phyloP scores from a whole-genome alignment of 2,888 invertebrate species.

The Monochamus alternatus region DNA sequence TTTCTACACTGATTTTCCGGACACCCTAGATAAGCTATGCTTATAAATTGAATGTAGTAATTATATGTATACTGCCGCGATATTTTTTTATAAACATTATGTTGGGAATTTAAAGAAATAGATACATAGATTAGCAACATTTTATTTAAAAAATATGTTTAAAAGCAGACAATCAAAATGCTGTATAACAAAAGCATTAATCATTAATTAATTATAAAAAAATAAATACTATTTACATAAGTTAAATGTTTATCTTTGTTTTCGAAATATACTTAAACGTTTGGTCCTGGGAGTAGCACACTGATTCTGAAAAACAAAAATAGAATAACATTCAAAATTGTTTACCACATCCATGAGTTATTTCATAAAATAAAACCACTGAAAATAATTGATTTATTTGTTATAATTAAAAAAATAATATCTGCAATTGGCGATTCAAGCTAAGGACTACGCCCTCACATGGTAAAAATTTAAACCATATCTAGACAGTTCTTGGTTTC shows the following conservation, averaged over 20 bases:
- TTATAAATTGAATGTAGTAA: no score
- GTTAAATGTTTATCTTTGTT: constrained; percentile 40
- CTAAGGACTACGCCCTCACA: no score
- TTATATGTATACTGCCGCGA: no score
- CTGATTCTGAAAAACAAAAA: constrained; percentile 52
- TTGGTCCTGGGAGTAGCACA: constrained; percentile 50
- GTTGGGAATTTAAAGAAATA: neutral
- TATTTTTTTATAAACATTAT: no score
- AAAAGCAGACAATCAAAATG: neutral
- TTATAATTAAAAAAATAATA: no score
- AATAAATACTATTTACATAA: constrained; percentile 30
- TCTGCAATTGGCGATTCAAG: no score
- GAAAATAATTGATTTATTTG: no score
- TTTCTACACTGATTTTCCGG: no score
- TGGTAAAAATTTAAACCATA: no score
- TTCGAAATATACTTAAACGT: constrained; percentile 53
- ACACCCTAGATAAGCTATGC: no score
- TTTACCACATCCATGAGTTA: neutral
- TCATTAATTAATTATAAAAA: neutral
- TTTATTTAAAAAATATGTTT: constrained; percentile 15
- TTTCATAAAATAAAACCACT: neutral
- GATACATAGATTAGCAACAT: neutral
- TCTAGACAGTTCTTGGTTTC: no score
- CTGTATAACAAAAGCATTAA: constrained; percentile 17
- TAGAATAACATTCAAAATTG: neutral